Percentiles rank a stretch among this genome's conserved stretches.
These are phyloP conservation scores for Araneus ventricosus DNA, from an alignment of 1,140 invertebrate genomes.

Conservation along the genomic window DNA sequence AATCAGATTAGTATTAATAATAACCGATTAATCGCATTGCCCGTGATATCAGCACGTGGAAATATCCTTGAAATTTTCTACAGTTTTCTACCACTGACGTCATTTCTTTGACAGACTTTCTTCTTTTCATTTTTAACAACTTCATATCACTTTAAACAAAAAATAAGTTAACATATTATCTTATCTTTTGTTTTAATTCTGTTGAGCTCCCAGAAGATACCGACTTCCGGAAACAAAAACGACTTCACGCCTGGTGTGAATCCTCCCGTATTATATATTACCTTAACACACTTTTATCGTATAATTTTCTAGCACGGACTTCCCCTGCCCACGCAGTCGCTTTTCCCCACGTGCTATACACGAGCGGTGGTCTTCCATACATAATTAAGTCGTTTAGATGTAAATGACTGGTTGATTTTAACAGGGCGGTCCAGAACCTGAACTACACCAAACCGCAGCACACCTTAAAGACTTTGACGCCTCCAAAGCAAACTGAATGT, in stretches of 20 bases:
- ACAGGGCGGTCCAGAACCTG: background rate
- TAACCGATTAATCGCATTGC: too few species aligned
- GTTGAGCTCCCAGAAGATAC: background rate
- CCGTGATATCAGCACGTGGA: too few species aligned
- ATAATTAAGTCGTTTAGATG: slow-evolving; percentile 41
- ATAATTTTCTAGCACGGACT: background rate
- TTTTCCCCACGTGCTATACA: background rate
- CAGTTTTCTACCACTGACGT: too few species aligned
- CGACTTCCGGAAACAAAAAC: background rate
- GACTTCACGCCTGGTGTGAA: background rate
- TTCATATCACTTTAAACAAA: background rate
- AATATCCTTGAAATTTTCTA: too few species aligned
- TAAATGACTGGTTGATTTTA: slow-evolving; percentile 19
- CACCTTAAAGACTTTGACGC: background rate
- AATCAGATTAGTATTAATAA: too few species aligned
- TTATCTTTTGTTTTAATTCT: background rate
- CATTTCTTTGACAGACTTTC: too few species aligned
- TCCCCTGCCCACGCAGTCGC: background rate
- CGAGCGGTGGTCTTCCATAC: background rate
- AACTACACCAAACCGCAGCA: background rate
- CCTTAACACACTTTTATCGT: background rate
- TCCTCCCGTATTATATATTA: background rate
- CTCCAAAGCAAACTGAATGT: background rate
- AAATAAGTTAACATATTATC: background rate
- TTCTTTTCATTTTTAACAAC: too few species aligned